Base-by-base conservation (phyloP, 2,797 vertebrate species). In the Mareca penelope region DNA sequence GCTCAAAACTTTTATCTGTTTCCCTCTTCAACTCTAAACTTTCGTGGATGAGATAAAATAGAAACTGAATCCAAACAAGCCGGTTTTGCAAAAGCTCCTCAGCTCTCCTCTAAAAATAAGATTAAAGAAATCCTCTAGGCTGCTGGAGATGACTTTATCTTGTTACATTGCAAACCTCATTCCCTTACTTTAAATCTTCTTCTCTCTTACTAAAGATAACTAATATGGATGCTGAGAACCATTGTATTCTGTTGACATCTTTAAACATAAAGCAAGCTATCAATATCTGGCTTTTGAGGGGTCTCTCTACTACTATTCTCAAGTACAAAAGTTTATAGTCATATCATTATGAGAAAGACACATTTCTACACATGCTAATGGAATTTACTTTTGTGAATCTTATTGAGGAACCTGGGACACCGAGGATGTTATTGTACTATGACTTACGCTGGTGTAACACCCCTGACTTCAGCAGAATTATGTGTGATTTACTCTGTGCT, bases 161-260 rank as follows among this genome's bases (percentile, higher is more conserved):
- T 59, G 89, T 94, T 94, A 94, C 93, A 95, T 57, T 96, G 95
- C 93, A 94, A 97, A 95, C 93, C 94, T 91, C 89, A 97, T 95
- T 96, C 95, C 90, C 83, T 87, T 95, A 90, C 95, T 95, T 96
- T 95, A 96, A 96, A 97, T 95, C 95, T 97, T 96, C 96, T 95
- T 96, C 96, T 97, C 94, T 75, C 88, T 97, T 96, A 96, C 96
- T 94, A 96, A 96, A 96, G 96, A 96, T 96, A 96, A 94, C 94
- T 97, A 96, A 96, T 97, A 91, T 80, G 96, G 89, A 90, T 94
- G 96, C 93, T 95, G 95, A 96, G 93, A 96, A n/a, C 91, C 53
- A 96, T 89, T 95, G 94, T 96, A 75, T 61, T 94, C 93, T 95
- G 94, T 96, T 96, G 96, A 95, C 96, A 89, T 96, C 68, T 93